phyloP scores from a whole-genome alignment of 2,888 invertebrate genomes.

The Apamea epomidion region DNA sequence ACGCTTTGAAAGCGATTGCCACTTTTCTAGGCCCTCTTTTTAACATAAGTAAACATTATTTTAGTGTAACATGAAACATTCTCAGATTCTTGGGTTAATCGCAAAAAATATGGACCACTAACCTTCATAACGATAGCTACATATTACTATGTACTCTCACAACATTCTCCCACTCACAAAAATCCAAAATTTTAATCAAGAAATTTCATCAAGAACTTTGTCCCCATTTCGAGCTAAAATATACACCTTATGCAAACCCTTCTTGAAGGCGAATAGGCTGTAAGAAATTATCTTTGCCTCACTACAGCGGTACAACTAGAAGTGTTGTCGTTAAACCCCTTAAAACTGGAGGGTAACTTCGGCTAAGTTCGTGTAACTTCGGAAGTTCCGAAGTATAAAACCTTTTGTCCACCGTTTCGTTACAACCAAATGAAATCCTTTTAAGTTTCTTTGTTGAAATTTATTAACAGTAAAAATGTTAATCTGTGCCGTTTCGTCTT shows the following conservation, averaged over 20 bases:
- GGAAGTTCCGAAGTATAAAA: constrained; percentile 57
- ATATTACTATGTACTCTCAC: no score
- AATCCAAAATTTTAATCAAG: constrained; percentile 63
- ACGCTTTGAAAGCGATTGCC: no score
- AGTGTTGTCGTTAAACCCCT: constrained; percentile 85
- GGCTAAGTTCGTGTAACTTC: constrained; percentile 55
- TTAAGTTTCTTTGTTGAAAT: constrained; percentile 69
- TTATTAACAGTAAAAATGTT: constrained; percentile 69
- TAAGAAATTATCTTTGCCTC: constrained; percentile 84
- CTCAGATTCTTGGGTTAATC: not conserved
- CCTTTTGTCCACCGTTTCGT: constrained; percentile 66
- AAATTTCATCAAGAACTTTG: constrained; percentile 70
- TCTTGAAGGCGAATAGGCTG: constrained; percentile 81
- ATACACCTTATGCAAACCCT: constrained; percentile 64
- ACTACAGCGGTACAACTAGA: constrained; percentile 77
- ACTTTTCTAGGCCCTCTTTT: not conserved
- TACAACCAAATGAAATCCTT: constrained; percentile 64
- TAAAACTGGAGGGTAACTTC: constrained; percentile 75
- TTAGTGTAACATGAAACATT: not conserved
- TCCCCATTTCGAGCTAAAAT: constrained; percentile 63
- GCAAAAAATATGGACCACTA: not conserved
- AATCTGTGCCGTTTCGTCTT: constrained; percentile 53
- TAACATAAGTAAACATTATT: not conserved
- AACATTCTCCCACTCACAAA: constrained; percentile 39
- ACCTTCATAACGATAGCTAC: not conserved